Percentiles rank a stretch among this genome's conserved stretches.
Conservation (phyloP, 2,797 vertebrate species). For the Pithecia hirsuta region DNA sequence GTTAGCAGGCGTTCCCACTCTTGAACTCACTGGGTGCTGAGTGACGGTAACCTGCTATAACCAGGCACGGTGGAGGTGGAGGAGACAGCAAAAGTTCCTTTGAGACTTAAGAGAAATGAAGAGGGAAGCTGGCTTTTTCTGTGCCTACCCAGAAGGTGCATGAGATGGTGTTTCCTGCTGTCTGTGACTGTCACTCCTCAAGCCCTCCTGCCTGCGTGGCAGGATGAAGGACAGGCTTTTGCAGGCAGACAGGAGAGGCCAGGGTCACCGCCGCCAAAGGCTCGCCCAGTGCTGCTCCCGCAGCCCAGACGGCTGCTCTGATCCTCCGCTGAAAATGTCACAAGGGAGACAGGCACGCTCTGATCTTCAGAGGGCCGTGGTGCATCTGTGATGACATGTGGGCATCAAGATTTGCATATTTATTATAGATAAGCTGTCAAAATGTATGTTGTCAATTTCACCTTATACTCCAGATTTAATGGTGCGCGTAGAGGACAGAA, state of each 20-base stretch:
- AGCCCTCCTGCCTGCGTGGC: slow-evolving; percentile 42
- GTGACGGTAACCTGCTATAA: background rate
- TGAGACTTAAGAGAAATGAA: slow-evolving; percentile 24
- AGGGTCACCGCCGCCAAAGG: slow-evolving; percentile 70
- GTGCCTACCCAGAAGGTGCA: background rate
- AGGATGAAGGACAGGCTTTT: slow-evolving; percentile 77
- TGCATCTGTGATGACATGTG: slow-evolving; percentile 85
- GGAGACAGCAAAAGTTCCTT: background rate
- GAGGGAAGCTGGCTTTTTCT: background rate
- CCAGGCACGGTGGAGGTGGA: background rate
- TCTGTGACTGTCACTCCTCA: slow-evolving; percentile 57
- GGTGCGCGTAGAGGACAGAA: slow-evolving; percentile 88
- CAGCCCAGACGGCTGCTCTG: slow-evolving; percentile 78
- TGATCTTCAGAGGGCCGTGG: slow-evolving; percentile 83
- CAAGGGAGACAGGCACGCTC: slow-evolving; percentile 82
- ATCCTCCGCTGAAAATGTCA: slow-evolving; percentile 84
- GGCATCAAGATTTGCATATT: slow-evolving; percentile 88
- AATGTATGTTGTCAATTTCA: slow-evolving; percentile 89
- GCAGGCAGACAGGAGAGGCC: slow-evolving; percentile 58
- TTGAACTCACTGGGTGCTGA: background rate
- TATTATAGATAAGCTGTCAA: slow-evolving; percentile 91
- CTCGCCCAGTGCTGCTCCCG: slow-evolving; percentile 70
- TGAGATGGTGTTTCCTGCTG: background rate
- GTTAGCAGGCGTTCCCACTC: background rate
- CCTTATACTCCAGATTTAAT: slow-evolving; percentile 88